A percentile compares a stretch with the other conserved stretches of the same genome.
phyloP scores from a whole-genome alignment of 1,140 invertebrate genomes.

The Triops cancriformis region DNA sequence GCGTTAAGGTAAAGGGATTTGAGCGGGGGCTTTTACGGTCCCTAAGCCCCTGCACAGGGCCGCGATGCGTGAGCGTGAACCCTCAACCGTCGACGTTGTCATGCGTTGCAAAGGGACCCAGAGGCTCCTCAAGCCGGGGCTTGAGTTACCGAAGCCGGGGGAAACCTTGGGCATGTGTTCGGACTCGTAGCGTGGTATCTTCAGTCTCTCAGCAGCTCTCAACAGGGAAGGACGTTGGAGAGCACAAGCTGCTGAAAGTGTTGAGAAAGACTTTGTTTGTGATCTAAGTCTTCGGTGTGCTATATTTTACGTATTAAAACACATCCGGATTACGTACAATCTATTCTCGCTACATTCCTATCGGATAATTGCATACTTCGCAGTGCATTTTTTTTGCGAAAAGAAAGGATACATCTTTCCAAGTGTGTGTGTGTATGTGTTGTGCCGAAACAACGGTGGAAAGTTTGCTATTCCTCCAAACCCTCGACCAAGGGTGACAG shows the following conservation, averaged over 20 bases:
- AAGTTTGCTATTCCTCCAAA: background rate
- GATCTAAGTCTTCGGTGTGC: background rate
- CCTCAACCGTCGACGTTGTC: background rate
- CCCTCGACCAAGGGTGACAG: background rate
- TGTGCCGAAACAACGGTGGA: background rate
- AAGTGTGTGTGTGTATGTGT: background rate
- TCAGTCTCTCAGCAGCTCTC: background rate
- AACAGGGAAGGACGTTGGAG: background rate
- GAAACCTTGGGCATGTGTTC: background rate
- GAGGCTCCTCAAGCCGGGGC: background rate
- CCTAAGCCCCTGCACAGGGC: background rate
- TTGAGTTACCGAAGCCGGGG: background rate
- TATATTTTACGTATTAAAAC: background rate
- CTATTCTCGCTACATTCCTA: background rate
- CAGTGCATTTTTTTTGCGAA: background rate
- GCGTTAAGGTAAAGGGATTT: conserved; percentile 10
- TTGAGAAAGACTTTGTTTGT: background rate
- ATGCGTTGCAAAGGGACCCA: background rate
- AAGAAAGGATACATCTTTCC: background rate
- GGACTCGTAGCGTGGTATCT: background rate
- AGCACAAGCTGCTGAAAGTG: background rate
- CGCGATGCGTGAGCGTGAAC: conserved; percentile 7
- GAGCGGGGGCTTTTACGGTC: conserved; percentile 2
- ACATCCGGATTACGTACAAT: background rate
- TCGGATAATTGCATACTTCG: background rate